A percentile compares a stretch with the other conserved stretches of the same genome.
Conservation (phyloP, 1,140 invertebrate species). For the Drusus annulatus region DNA sequence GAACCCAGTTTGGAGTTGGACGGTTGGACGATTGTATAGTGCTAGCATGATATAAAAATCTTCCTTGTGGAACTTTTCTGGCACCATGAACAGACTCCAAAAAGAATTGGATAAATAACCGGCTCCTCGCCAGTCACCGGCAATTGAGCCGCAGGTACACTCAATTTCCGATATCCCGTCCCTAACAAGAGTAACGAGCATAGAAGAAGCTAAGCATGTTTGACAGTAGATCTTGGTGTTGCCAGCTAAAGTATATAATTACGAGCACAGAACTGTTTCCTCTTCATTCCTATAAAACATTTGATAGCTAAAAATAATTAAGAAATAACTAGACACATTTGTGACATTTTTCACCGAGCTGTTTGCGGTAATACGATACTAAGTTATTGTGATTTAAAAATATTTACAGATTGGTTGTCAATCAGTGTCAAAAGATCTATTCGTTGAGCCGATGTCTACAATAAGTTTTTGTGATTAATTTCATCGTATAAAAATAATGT, state of each 20-base stretch:
- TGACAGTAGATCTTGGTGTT: neutral
- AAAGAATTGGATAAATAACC: no score
- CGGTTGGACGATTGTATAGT: no score
- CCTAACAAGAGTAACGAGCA: no score
- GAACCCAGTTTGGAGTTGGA: no score
- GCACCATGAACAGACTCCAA: no score
- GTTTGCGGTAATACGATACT: constrained; percentile 45
- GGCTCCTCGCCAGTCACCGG: no score
- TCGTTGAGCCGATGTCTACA: neutral
- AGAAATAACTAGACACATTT: constrained; percentile 26
- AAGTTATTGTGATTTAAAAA: constrained; percentile 40
- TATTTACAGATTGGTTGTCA: constrained; percentile 34
- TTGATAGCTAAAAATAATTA: constrained; percentile 16
- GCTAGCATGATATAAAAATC: no score
- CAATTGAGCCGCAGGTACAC: no score
- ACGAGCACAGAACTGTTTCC: neutral
- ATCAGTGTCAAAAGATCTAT: neutral
- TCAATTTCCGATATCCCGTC: no score
- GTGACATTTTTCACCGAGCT: constrained; percentile 34
- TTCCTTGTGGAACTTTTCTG: no score
- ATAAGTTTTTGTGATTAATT: constrained; percentile 7
- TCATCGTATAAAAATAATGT: neutral
- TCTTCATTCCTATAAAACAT: constrained; percentile 9
- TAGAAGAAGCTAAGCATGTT: no score
- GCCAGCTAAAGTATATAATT: neutral